These are phyloP conservation scores for Gadopsis bispinosus DNA, from an alignment of 2,797 vertebrate genomes.

Conservation along the genomic window DNA sequence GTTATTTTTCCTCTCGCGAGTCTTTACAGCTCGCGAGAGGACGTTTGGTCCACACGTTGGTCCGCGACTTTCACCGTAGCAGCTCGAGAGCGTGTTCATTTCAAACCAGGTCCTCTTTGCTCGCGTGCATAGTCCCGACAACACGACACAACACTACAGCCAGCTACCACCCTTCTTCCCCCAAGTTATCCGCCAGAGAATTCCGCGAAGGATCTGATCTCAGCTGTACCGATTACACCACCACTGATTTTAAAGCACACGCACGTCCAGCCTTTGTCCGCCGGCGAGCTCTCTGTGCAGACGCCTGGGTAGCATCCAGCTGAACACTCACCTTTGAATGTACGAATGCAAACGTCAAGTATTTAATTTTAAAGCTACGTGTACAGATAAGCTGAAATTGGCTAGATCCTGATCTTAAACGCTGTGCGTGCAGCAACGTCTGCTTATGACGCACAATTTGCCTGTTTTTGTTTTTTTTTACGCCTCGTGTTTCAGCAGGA, in stretches of 20 bases:
- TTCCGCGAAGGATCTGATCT: neutral
- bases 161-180: neutral
- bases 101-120: neutral
- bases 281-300: neutral
- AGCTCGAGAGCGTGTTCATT: neutral
- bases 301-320: neutral
- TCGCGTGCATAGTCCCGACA: neutral
- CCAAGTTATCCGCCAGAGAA: neutral
- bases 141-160: no score
- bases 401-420: neutral
- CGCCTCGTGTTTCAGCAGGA: conserved; percentile 3
- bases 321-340: conserved; percentile 2
- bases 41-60: neutral
- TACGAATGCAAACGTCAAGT: conserved; percentile 2
- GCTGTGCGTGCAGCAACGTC: conserved; percentile 13
- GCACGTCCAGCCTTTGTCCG: neutral
- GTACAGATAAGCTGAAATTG: conserved; percentile 11
- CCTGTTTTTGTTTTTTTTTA: conserved; percentile 48
- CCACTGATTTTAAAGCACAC: neutral
- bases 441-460: conserved; percentile 14
- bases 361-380: conserved; percentile 22
- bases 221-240: neutral
- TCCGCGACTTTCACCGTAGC: neutral
- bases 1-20: neutral
- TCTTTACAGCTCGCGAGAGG: neutral